Conservation (phyloP, 2,797 vertebrate genomes). For the Alcedo quadribrachys region DNA sequence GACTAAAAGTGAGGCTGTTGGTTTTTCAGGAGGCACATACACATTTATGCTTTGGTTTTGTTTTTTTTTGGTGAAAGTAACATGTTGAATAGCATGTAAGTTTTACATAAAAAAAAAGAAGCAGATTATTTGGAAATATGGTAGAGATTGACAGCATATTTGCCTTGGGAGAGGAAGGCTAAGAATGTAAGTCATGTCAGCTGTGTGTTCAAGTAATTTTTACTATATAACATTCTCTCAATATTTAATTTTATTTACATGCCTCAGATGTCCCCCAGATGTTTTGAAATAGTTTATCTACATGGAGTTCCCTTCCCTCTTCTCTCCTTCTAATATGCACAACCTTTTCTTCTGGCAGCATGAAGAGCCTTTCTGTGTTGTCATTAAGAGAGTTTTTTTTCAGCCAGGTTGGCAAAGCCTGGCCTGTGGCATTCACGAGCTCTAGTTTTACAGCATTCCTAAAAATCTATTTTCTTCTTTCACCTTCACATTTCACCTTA, state of each 20-base stretch:
- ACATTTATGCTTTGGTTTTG: not conserved
- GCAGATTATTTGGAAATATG: not conserved
- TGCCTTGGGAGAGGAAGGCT: not conserved
- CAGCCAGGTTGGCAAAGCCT: not conserved
- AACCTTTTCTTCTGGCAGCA: not conserved
- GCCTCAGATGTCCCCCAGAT: not conserved
- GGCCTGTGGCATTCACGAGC: fast-evolving
- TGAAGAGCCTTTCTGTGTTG: not conserved
- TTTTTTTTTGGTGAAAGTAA: not conserved
- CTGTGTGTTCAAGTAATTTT: not conserved
- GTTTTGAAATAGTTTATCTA: not conserved
- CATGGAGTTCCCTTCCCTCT: not conserved
- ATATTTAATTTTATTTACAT: not conserved
- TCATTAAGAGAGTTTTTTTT: not conserved
- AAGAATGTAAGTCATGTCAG: not conserved
- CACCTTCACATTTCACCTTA: not conserved
- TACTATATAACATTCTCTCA: not conserved
- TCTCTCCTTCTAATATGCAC: not conserved
- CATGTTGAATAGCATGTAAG: not conserved
- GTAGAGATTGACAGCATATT: not conserved
- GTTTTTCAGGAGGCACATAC: not conserved
- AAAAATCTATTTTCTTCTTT: not conserved
- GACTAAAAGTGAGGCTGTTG: not conserved
- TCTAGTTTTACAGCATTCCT: not conserved
- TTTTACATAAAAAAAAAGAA: not conserved